Conservation (phyloP, 2,888 invertebrate genomes). For the Biston stratarius region DNA sequence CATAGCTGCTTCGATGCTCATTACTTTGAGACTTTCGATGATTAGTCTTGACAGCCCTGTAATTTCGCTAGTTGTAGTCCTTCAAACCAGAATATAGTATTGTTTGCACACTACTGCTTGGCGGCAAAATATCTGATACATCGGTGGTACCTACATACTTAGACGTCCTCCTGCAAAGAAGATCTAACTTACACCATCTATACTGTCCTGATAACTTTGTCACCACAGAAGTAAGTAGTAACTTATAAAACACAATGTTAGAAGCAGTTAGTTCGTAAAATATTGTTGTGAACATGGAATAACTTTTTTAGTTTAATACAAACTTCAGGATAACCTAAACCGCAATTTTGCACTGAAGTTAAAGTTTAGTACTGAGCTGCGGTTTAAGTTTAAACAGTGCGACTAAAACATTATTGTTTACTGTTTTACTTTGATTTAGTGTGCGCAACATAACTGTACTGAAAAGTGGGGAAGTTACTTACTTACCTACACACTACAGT, state of each 20-base stretch:
- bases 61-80: no score
- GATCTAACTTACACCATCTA: not conserved
- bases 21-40: no score
- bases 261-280: slow-evolving; percentile 37
- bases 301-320: slow-evolving; percentile 50
- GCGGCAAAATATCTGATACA: no score
- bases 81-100: no score
- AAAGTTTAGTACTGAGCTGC: slow-evolving; percentile 19
- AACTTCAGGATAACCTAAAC: slow-evolving; percentile 19
- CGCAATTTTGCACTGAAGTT: slow-evolving; percentile 23
- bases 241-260: not conserved
- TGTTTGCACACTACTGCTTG: no score
- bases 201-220: not conserved
- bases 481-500: no score
- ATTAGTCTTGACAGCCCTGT: no score
- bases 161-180: no score
- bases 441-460: slow-evolving; percentile 1
- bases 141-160: no score
- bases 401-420: slow-evolving; percentile 8
- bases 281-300: slow-evolving; percentile 51
- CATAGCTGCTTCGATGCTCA: no score
- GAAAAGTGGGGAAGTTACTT: not conserved
- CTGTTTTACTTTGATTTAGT: slow-evolving; percentile 24
- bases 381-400: slow-evolving; percentile 26
- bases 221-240: not conserved